phyloP scores from a whole-genome alignment of 2,888 invertebrate species.

The Drosophila recens region DNA sequence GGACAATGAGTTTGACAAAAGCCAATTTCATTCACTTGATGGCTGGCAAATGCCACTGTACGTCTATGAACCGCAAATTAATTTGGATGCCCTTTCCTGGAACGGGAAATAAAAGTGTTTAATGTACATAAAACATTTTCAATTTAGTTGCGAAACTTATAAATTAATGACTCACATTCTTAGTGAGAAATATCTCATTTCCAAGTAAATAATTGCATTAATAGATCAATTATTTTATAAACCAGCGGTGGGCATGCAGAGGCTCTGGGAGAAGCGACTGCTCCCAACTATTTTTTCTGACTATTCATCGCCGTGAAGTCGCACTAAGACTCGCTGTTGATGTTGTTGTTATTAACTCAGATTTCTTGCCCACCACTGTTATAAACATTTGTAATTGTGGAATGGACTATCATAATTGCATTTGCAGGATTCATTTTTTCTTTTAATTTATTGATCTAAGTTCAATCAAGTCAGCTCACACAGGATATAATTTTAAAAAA shows the following conservation, averaged over 20 bases:
- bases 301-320: too few species aligned
- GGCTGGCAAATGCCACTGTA: conserved; percentile 36
- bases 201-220: neutral
- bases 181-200: neutral
- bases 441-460: too few species aligned
- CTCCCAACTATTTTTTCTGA: too few species aligned
- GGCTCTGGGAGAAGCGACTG: too few species aligned
- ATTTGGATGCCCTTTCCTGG: conserved; percentile 32
- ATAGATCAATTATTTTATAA: neutral
- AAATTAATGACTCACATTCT: neutral
- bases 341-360: too few species aligned
- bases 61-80: conserved; percentile 59
- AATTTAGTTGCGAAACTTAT: conserved; percentile 23
- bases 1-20: conserved; percentile 52
- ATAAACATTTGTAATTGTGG: neutral
- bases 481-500: too few species aligned
- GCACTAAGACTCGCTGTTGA: too few species aligned
- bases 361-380: too few species aligned
- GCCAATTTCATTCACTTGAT: conserved; percentile 64
- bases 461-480: too few species aligned
- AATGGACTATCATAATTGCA: too few species aligned
- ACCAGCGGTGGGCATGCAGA: too few species aligned
- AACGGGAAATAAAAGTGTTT: conserved; percentile 18
- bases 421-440: neutral
- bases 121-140: conserved; percentile 25